These are phyloP conservation scores for Cyclina sinensis DNA, from an alignment of 1,140 invertebrate species.

Conservation along the genomic window DNA sequence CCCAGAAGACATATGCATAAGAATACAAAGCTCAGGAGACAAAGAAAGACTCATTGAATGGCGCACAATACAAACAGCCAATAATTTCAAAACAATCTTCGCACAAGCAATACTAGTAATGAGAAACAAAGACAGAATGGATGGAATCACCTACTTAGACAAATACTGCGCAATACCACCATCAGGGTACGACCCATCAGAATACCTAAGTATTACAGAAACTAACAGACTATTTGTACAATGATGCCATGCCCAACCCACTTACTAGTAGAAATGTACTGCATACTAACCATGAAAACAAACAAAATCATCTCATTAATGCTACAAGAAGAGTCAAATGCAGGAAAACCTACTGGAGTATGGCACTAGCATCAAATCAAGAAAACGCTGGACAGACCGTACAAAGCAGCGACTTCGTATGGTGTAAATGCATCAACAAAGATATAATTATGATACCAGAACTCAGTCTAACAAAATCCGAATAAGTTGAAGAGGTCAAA, in stretches of 20 bases:
- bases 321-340: conserved; percentile 10
- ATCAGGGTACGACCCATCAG: neutral
- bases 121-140: neutral
- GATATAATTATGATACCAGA: conserved; percentile 20
- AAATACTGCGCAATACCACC: neutral
- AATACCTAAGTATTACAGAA: neutral
- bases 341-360: conserved; percentile 35
- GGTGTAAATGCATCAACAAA: conserved; percentile 15
- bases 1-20: neutral
- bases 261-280: neutral
- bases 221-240: neutral
- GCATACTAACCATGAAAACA: neutral
- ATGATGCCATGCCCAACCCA: neutral
- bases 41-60: neutral
- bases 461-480: neutral
- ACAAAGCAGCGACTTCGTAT: neutral
- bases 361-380: neutral
- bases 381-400: conserved; percentile 17
- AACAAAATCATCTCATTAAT: neutral
- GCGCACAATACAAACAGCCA: neutral
- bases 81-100: neutral
- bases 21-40: neutral
- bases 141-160: neutral
- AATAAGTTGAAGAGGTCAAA: conserved; percentile 26
- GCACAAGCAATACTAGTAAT: neutral